Percentiles rank a stretch among this genome's conserved stretches.
These are phyloP conservation scores for Gnathonemus echidnorhynchus DNA, from an alignment of 2,113 vertebrate species.

Conservation along the genomic window DNA sequence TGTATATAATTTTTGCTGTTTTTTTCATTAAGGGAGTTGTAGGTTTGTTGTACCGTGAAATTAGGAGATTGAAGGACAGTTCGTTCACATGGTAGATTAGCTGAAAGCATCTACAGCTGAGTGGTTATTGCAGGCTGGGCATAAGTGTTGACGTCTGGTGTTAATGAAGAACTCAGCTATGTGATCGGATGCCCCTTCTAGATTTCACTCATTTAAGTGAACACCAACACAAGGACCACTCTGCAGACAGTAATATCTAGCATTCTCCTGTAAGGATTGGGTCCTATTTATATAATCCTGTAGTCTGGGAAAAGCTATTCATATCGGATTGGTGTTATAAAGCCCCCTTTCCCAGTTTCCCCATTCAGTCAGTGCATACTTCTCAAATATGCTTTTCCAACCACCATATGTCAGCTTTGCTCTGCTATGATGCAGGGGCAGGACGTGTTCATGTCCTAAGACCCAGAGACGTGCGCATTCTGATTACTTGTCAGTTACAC, in stretches of 20 bases:
- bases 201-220: neutral
- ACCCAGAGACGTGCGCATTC: neutral
- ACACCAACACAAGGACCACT: neutral
- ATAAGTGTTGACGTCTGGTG: neutral
- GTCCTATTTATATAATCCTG: neutral
- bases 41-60: neutral
- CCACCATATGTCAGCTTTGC: neutral
- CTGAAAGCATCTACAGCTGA: neutral
- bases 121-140: neutral
- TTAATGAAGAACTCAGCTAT: neutral
- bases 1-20: neutral
- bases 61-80: neutral
- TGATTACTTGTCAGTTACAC: neutral
- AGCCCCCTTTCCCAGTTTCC: neutral
- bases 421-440: neutral
- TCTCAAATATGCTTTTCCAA: neutral
- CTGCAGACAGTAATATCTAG: neutral
- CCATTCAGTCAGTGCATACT: neutral
- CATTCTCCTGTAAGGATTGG: neutral
- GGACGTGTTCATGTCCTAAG: neutral
- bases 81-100: neutral
- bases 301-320: neutral
- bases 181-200: neutral
- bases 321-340: neutral
- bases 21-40: neutral